These are phyloP conservation scores for Pagrus major DNA, from an alignment of 2,113 vertebrate species.

Conservation along the genomic window DNA sequence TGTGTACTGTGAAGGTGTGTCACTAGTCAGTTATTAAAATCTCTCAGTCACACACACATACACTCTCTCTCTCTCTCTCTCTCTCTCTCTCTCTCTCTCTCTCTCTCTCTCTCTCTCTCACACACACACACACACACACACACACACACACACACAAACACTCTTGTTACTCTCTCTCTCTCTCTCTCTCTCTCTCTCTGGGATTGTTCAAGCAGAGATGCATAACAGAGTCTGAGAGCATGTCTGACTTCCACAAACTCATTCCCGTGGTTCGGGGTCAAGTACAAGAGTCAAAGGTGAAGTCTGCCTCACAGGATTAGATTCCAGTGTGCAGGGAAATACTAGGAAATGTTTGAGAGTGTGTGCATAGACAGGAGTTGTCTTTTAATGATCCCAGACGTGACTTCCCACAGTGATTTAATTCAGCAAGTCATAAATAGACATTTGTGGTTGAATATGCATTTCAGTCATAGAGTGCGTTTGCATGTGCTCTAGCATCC, in stretches of 20 bases:
- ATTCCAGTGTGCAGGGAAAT: slow-evolving; percentile 64
- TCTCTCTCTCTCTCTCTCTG: background rate
- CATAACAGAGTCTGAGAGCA: slow-evolving; percentile 75
- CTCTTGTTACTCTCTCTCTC: background rate
- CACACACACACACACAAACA: background rate
- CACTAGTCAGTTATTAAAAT: slow-evolving; percentile 39
- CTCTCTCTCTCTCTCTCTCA: background rate
- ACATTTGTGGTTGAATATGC: no score
- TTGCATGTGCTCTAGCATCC: no score
- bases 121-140: background rate
- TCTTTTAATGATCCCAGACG: slow-evolving; percentile 10
- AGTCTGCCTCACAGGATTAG: slow-evolving; percentile 67
- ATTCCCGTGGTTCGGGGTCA: slow-evolving; percentile 80
- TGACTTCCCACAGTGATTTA: background rate
- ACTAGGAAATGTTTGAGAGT: slow-evolving; percentile 1
- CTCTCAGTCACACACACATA: background rate
- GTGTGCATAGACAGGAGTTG: background rate
- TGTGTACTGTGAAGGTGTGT: background rate
- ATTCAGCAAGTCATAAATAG: no score
- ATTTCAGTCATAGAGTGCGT: no score
- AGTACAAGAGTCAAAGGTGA: slow-evolving; percentile 85
- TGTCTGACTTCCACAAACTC: slow-evolving; percentile 74
- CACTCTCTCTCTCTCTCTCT: background rate
- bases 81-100: no score
- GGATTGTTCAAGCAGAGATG: slow-evolving; percentile 70